Conservation (phyloP, 2,797 vertebrate species). For the Micrastur ruficollis region DNA sequence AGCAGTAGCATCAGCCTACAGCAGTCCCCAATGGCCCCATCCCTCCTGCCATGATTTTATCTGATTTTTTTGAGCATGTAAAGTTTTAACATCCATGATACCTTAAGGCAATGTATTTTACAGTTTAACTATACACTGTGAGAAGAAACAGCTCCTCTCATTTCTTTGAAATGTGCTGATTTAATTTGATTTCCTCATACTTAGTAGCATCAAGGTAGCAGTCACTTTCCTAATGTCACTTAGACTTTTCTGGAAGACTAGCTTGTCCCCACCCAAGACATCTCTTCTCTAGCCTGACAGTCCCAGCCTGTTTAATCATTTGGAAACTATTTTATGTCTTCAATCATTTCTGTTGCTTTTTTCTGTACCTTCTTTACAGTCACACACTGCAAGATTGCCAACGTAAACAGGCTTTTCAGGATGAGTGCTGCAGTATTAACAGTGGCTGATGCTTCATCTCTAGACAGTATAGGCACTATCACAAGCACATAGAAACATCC, state of each 20-base stretch:
- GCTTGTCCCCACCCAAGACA: background rate
- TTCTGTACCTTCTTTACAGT: background rate
- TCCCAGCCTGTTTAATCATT: background rate
- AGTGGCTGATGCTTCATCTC: background rate
- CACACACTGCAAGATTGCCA: background rate
- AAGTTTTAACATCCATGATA: background rate
- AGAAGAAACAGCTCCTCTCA: background rate
- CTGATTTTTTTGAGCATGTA: background rate
- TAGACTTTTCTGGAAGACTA: background rate
- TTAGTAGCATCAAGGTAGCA: background rate
- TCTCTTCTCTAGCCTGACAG: background rate
- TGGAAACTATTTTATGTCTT: background rate
- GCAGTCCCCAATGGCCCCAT: background rate
- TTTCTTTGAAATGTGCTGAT: background rate
- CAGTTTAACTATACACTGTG: background rate
- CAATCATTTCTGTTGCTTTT: background rate
- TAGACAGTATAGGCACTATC: background rate
- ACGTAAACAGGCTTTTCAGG: background rate
- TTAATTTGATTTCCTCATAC: background rate
- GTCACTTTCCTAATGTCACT: background rate
- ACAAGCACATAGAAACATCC: background rate
- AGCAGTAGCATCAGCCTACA: background rate
- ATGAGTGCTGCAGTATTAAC: background rate
- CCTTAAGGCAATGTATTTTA: background rate
- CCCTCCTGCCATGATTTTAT: background rate